Percentiles rank a stretch among this genome's conserved stretches.
phyloP scores from a whole-genome alignment of 2,888 invertebrate genomes.

The Arge pagana region DNA sequence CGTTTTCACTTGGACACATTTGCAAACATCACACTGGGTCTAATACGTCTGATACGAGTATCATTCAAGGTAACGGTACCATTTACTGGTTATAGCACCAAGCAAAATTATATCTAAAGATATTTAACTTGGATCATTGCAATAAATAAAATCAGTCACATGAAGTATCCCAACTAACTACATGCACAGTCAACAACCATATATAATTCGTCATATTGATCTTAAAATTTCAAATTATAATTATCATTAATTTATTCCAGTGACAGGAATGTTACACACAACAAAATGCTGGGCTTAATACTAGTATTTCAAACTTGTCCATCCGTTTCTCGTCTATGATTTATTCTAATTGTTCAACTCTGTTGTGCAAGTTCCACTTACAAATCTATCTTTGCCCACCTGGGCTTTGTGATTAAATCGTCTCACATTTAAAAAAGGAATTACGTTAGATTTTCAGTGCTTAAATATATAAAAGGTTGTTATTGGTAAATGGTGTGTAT shows the following conservation, averaged over 20 bases:
- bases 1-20: too few relatives aligned
- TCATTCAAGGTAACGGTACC: too few relatives aligned
- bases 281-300: conserved; percentile 32
- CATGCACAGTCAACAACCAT: too few relatives aligned
- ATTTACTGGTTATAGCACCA: too few relatives aligned
- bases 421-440: conserved; percentile 9
- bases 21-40: too few relatives aligned
- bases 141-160: neutral
- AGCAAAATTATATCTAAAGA: neutral
- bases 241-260: conserved; percentile 41
- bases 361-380: conserved; percentile 35
- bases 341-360: conserved; percentile 20
- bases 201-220: too few relatives aligned
- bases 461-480: too few relatives aligned
- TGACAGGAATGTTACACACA: conserved; percentile 39
- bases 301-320: conserved; percentile 18
- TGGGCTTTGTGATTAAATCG: too few relatives aligned
- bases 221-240: conserved; percentile 8
- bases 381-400: conserved; percentile 36
- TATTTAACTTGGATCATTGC: neutral
- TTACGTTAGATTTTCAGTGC: too few relatives aligned
- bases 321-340: conserved; percentile 14
- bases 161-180: neutral
- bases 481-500: too few relatives aligned
- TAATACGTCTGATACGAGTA: too few relatives aligned